phyloP scores from a whole-genome alignment of 2,797 vertebrate genomes.

The Gymnothorax reevesii region DNA sequence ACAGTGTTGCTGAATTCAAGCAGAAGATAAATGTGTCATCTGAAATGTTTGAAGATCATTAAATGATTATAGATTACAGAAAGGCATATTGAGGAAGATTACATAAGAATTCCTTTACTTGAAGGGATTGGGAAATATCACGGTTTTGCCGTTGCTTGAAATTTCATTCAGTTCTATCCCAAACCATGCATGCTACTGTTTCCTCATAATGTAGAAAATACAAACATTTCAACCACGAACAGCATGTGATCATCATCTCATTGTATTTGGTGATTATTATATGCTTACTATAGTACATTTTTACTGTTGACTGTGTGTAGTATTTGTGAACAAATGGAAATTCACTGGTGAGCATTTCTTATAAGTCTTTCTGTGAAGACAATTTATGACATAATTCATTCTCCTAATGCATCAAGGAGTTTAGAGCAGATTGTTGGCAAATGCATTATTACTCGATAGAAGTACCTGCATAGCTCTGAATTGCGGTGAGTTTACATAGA shows the following conservation, averaged over 20 bases:
- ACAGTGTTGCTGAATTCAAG: background rate
- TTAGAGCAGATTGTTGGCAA: background rate
- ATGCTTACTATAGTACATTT: too few relatives aligned
- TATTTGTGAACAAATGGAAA: background rate
- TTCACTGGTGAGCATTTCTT: background rate
- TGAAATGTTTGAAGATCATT: background rate
- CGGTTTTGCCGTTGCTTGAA: background rate
- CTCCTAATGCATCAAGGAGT: background rate
- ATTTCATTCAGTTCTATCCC: conserved; percentile 8
- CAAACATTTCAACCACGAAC: background rate
- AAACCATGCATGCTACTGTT: conserved; percentile 18
- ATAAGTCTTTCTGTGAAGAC: background rate
- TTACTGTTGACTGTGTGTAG: background rate
- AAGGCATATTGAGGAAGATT: background rate
- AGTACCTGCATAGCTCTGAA: background rate
- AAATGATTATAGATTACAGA: background rate
- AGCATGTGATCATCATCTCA: background rate
- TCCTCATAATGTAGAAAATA: background rate
- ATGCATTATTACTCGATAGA: background rate
- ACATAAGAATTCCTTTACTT: background rate
- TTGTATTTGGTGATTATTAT: background rate
- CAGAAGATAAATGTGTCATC: background rate
- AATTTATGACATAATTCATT: background rate
- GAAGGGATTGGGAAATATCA: background rate
- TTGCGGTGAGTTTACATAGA: background rate